Base-by-base conservation (phyloP, 1,140 invertebrate genomes). In the Zaprionus gabonicus region DNA sequence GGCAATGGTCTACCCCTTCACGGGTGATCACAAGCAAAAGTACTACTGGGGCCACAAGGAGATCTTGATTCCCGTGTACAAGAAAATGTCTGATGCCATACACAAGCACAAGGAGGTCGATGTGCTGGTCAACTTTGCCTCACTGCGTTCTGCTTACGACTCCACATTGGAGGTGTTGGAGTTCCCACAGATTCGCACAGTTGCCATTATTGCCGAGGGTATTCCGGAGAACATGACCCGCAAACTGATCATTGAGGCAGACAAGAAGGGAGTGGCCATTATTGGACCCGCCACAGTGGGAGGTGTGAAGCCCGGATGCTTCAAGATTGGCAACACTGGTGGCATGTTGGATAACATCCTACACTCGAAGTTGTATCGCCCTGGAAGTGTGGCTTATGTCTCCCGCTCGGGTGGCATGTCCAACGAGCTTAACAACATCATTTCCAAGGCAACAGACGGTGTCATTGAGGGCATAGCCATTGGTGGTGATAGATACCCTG, bases 11-110 rank as follows among this genome's bases (percentile, higher is more conserved):
- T 99, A 99, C 94, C 99, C 99, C 4, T 99, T 98, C 93, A 99
- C 98, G 4, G 99, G 98, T 1, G 98, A 99, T 94, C 99, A 99
- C 92, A 99, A 99, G 91, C 98, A 99, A 93, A 99, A 99, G 93
- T 99, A 98, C 94, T 99, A 99, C 92, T 99, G 99, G 97, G 99
- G 99, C 1, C 99, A 99, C 93, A 99, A 99, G 92, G 99, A 99
- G 87, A 96, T 99, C 51, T 95, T 99, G 7, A 96, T 99, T 92
- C 87, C 95, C 93, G 98, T 99, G 1, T 99, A 99, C 93, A 99
- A 99, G 88, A 98, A 97, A 91, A 99, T 99, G 98, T 96, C 95
- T 78, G 98, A 99, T 91, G 98, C 98, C 4, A 99, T 99, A 96
- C 95, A 95, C 13, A 99, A 98, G 87, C 99, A 99, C 92, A 96